Evolutionary conservation across 2,888 invertebrate genomes (phyloP).

Genomic region (Eilema griseolum): DNA sequence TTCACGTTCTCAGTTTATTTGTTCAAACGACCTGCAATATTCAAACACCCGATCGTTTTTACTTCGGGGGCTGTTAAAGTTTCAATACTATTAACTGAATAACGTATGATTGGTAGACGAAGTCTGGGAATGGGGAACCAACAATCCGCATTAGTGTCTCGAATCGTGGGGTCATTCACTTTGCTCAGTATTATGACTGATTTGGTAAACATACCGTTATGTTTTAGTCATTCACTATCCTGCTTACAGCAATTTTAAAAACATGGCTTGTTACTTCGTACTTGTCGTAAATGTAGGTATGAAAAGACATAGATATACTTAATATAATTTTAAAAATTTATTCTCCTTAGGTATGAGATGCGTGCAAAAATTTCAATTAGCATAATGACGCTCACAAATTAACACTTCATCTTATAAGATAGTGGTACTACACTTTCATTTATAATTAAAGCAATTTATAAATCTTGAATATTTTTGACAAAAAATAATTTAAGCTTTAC

Average conservation of each 20-base stretch:
- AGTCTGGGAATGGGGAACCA: constrained; percentile 48
- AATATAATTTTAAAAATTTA: not conserved
- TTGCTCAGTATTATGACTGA: constrained; percentile 69
- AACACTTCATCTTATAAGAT: not conserved
- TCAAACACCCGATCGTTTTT: no score
- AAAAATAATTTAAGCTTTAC: not conserved
- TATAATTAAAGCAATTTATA: not conserved
- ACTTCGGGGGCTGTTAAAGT: not conserved
- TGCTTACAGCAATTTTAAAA: constrained; percentile 18
- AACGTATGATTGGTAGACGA: constrained; percentile 29
- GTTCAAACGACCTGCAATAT: no score
- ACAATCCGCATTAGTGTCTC: constrained; percentile 52
- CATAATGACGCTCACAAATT: constrained; percentile 5
- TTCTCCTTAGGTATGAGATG: not conserved
- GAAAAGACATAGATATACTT: not conserved
- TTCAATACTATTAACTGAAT: constrained; percentile 8
- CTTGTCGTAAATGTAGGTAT: not conserved
- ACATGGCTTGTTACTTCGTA: not conserved
- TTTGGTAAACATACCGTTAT: constrained; percentile 80
- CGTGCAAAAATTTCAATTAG: not conserved
- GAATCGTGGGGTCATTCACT: constrained; percentile 76
- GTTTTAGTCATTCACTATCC: constrained; percentile 58
- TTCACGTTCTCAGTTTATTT: not conserved
- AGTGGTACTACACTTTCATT: constrained; percentile 7
- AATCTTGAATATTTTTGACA: not conserved